Evolutionary conservation across 2,113 vertebrate species (phyloP).

Genomic region (Danionella cerebrum): DNA sequence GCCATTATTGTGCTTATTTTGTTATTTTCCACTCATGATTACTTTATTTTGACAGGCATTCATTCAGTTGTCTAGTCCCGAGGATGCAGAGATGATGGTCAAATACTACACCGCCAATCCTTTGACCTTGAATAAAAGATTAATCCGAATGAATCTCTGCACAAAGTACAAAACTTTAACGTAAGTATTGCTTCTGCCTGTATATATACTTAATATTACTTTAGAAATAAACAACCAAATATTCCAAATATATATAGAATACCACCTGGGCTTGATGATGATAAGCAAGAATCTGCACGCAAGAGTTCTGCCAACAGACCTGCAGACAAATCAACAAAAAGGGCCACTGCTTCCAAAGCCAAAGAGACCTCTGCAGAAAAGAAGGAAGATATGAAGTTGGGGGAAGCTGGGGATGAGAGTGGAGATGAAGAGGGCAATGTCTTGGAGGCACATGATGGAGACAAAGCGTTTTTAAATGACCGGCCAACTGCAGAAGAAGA

Average conservation of each 20-base stretch:
- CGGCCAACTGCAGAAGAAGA: background rate
- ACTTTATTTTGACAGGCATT: constrained; percentile 72
- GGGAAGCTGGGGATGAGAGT: constrained; percentile 10
- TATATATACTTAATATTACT: background rate
- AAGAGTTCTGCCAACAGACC: constrained; percentile 26
- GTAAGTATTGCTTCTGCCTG: constrained; percentile 48
- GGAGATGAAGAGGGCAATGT: constrained; percentile 45
- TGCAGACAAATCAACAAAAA: constrained; percentile 18
- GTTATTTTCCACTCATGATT: too few species aligned
- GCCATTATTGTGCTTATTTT: too few species aligned
- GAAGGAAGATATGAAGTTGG: constrained; percentile 16
- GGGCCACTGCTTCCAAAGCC: constrained; percentile 27
- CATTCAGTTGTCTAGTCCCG: constrained; percentile 80
- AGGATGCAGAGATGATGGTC: constrained; percentile 87
- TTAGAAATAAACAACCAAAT: background rate
- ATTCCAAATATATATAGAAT: constrained; percentile 41
- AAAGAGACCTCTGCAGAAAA: constrained; percentile 41
- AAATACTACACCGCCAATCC: constrained; percentile 86
- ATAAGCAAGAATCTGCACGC: constrained; percentile 15
- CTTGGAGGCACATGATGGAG: constrained; percentile 42
- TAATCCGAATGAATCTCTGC: constrained; percentile 64
- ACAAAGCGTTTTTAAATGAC: constrained; percentile 1
- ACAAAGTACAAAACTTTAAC: constrained; percentile 68
- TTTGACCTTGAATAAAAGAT: constrained; percentile 52
- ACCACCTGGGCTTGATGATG: constrained; percentile 37